phyloP scores from a whole-genome alignment of 2,113 vertebrate species.

The Cyanoramphus novaezelandiae region DNA sequence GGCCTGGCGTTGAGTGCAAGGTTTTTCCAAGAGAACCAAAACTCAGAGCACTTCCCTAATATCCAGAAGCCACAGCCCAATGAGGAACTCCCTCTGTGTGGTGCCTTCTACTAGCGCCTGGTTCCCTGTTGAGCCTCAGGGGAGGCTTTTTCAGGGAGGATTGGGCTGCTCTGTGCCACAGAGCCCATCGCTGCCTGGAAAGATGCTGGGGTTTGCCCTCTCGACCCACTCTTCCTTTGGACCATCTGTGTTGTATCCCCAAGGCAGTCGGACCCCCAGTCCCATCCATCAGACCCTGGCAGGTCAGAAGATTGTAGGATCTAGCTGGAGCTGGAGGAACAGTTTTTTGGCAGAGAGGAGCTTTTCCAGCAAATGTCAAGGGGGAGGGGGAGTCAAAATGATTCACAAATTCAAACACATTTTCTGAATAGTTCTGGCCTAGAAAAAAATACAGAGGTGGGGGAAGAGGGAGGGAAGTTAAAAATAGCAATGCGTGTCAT shows the following conservation, averaged over 20 bases:
- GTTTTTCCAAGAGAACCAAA: background rate
- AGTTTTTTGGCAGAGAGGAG: slow-evolving; percentile 16
- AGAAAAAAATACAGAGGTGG: slow-evolving; percentile 64
- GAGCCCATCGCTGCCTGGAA: background rate
- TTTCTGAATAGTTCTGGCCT: slow-evolving; percentile 56
- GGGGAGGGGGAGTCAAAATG: slow-evolving; percentile 52
- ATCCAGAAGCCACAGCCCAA: background rate
- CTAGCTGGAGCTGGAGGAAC: background rate
- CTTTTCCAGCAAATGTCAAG: slow-evolving; percentile 57
- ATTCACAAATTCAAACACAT: slow-evolving; percentile 64
- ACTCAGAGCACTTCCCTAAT: background rate
- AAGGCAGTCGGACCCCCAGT: background rate
- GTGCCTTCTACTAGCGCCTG: background rate
- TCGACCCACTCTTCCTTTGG: background rate
- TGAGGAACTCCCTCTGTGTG: background rate
- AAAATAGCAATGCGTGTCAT: slow-evolving; percentile 49
- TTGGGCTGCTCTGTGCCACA: background rate
- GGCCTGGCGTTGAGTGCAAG: background rate
- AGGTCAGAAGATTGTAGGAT: background rate
- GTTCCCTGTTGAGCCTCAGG: background rate
- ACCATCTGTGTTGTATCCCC: background rate
- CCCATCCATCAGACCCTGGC: background rate
- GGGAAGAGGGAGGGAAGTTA: slow-evolving; percentile 47
- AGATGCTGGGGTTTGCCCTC: background rate
- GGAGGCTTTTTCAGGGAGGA: background rate